These are phyloP conservation scores for Oryctes rhinoceros DNA, from an alignment of 1,140 invertebrate species.

Conservation along the genomic window DNA sequence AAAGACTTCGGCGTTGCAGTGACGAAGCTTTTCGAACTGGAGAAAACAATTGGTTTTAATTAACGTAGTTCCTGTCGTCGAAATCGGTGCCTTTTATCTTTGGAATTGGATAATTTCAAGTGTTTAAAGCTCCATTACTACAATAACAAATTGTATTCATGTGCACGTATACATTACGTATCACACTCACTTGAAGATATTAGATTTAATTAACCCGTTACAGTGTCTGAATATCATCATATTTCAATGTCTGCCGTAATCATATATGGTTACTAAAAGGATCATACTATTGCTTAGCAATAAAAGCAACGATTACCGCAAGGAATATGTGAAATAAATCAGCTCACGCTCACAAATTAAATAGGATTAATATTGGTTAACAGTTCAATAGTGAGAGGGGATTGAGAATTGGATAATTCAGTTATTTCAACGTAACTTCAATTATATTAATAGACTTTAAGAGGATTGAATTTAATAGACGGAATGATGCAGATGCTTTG, in stretches of 20 bases:
- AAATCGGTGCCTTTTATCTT: slow-evolving; percentile 23
- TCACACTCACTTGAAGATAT: not conserved
- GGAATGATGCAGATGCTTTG: not conserved
- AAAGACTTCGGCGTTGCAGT: not conserved
- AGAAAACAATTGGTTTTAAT: slow-evolving; percentile 32
- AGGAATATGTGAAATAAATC: not conserved
- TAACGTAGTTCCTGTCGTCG: slow-evolving; percentile 11
- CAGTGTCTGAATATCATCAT: not conserved
- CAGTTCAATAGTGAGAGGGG: not conserved
- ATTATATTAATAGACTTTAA: slow-evolving; percentile 13
- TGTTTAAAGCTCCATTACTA: slow-evolving; percentile 18
- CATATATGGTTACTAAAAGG: not conserved
- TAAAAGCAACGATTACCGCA: not conserved
- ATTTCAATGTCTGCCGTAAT: not conserved
- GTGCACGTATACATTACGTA: not conserved
- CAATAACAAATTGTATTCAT: not conserved
- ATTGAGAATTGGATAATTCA: slow-evolving; percentile 24
- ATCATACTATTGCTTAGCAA: not conserved
- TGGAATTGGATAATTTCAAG: slow-evolving; percentile 23
- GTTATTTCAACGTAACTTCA: not conserved
- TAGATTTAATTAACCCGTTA: slow-evolving; percentile 11
- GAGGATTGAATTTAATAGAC: not conserved
- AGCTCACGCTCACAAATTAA: not conserved
- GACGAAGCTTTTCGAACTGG: not conserved
- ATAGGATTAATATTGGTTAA: slow-evolving; percentile 9